phyloP scores from a whole-genome alignment of 1,140 invertebrate species.

The Gonioctena quinquepunctata region DNA sequence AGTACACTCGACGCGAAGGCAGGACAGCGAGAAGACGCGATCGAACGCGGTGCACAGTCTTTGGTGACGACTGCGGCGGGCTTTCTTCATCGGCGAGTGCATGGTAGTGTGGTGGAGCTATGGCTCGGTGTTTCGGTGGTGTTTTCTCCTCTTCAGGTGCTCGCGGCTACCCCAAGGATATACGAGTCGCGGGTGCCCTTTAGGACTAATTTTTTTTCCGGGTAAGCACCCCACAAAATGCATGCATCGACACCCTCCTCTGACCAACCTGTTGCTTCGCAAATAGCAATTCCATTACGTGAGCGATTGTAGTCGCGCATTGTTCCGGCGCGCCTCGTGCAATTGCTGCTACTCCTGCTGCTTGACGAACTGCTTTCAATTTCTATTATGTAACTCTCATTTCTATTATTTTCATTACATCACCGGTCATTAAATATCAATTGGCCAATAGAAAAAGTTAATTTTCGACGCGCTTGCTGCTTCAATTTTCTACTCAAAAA shows the following conservation, averaged over 20 bases:
- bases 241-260: slow-evolving; percentile 7
- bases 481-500: too few relatives aligned
- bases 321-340: slow-evolving; percentile 45
- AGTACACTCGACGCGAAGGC: slow-evolving; percentile 47
- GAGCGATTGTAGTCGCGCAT: slow-evolving; percentile 35
- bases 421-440: slow-evolving; percentile 27
- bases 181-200: slow-evolving; percentile 37
- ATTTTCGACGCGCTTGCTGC: background rate
- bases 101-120: slow-evolving; percentile 46
- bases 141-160: slow-evolving; percentile 35
- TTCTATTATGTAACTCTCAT: slow-evolving; percentile 41
- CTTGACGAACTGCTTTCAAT: slow-evolving; percentile 41
- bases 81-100: too few relatives aligned
- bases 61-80: slow-evolving; percentile 2
- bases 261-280: slow-evolving; percentile 37
- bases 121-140: slow-evolving; percentile 45
- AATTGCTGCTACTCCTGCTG: too few relatives aligned
- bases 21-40: slow-evolving; percentile 35
- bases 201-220: slow-evolving; percentile 37
- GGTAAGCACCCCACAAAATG: slow-evolving; percentile 26
- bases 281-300: slow-evolving; percentile 6
- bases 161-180: slow-evolving; percentile 42
- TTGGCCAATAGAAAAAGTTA: background rate
- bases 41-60: slow-evolving; percentile 26
- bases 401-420: slow-evolving; percentile 43